Evolutionary conservation across 2,797 vertebrate genomes (phyloP).

Genomic region (Okamejei kenojei): DNA sequence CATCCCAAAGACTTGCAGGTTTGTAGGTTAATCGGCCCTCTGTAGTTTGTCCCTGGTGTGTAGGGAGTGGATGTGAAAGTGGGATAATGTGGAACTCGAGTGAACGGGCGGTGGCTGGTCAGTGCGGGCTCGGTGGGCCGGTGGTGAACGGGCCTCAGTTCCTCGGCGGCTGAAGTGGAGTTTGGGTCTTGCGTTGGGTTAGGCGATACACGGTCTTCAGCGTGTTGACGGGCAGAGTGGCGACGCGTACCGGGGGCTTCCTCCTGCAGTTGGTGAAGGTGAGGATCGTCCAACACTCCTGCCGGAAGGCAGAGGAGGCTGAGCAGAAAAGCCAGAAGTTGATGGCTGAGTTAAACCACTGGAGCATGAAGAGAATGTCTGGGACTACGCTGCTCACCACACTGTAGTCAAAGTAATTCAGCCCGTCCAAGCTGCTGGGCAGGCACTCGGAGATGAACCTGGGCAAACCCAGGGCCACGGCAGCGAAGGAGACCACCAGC

Average conservation of each 20-base stretch:
- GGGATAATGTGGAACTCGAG: too few relatives aligned
- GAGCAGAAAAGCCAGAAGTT: conserved; percentile 37
- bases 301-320: conserved; percentile 3
- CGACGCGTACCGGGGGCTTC: not conserved
- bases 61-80: too few relatives aligned
- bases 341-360: conserved; percentile 35
- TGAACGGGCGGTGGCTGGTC: too few relatives aligned
- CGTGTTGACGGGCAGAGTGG: not conserved
- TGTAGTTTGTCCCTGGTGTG: too few relatives aligned
- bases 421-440: not conserved
- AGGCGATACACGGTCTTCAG: not conserved
- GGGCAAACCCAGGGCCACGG: conserved; percentile 27
- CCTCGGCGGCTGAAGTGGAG: not conserved
- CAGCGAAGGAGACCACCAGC: not conserved
- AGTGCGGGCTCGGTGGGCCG: too few relatives aligned
- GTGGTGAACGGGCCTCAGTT: not conserved
- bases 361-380: conserved; percentile 11
- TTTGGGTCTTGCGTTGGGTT: too few relatives aligned
- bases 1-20: too few relatives aligned
- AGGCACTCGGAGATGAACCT: not conserved
- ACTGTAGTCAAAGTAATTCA: not conserved
- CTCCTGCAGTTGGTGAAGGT: not conserved
- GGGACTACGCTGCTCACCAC: not conserved
- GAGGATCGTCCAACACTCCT: conserved; percentile 3
- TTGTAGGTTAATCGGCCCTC: too few relatives aligned